Evolutionary conservation across 2,888 invertebrate genomes (phyloP).

Genomic region (Athetis lepigone): DNA sequence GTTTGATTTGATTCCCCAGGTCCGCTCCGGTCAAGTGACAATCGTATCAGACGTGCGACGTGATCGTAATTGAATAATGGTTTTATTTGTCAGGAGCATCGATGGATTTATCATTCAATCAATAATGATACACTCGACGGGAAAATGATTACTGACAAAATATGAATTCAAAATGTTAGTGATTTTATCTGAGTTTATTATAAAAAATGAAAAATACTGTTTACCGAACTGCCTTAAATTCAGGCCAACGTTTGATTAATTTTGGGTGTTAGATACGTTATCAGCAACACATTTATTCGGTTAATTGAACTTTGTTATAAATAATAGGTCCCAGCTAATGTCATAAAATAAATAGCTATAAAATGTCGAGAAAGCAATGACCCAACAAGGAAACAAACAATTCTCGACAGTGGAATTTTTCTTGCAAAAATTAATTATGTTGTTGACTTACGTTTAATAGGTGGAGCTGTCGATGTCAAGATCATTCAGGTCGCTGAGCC

Average conservation of each 20-base stretch:
- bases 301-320: conserved; percentile 58
- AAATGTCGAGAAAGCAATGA: conserved; percentile 71
- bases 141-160: conserved; percentile 60
- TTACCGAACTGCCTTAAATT: conserved; percentile 67
- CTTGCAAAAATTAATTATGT: conserved; percentile 62
- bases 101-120: conserved; percentile 76
- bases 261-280: conserved; percentile 71
- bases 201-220: conserved; percentile 59
- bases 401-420: conserved; percentile 65
- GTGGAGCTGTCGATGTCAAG: conserved; percentile 81
- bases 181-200: conserved; percentile 46
- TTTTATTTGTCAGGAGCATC: conserved; percentile 75
- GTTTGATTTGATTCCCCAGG: conserved; percentile 77
- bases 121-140: conserved; percentile 64
- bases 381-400: conserved; percentile 66
- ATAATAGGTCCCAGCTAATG: conserved; percentile 35
- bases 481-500: conserved; percentile 84
- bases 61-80: conserved; percentile 83
- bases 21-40: conserved; percentile 84
- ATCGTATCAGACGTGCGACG: conserved; percentile 72
- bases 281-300: conserved; percentile 64
- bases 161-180: conserved; percentile 52
- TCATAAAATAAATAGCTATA: conserved; percentile 50
- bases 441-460: conserved; percentile 85
- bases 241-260: conserved; percentile 75